Evolutionary conservation across 2,797 vertebrate genomes (phyloP).

Genomic region (Sebastes steindachneri): DNA sequence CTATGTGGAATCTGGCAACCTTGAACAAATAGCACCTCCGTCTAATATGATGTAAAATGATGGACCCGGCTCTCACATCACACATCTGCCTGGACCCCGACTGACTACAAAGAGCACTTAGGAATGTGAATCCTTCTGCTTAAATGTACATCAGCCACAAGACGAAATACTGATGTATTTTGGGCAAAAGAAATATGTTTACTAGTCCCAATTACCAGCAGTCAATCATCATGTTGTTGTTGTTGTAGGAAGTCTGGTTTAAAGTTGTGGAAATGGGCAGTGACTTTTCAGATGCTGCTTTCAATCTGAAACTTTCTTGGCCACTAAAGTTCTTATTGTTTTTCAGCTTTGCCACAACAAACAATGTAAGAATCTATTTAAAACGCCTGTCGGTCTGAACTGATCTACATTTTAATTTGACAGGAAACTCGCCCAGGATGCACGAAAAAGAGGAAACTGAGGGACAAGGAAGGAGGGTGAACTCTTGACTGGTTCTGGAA

Average conservation of each 20-base stretch:
- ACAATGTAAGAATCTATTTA: conserved; percentile 11
- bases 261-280: background rate
- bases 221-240: background rate
- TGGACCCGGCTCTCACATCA: background rate
- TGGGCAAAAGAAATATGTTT: background rate
- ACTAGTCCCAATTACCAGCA: background rate
- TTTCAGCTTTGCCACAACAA: conserved; percentile 1
- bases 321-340: background rate
- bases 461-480: conserved; percentile 8
- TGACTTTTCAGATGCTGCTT: conserved; percentile 14
- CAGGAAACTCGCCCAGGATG: conserved; percentile 38
- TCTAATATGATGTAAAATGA: background rate
- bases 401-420: conserved; percentile 51
- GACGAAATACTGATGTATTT: background rate
- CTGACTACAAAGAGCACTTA: background rate
- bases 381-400: conserved; percentile 9
- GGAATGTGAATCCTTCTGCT: background rate
- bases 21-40: background rate
- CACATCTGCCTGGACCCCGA: background rate
- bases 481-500: background rate
- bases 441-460: conserved; percentile 11
- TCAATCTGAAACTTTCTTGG: background rate
- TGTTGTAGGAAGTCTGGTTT: background rate
- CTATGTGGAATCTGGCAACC: background rate
- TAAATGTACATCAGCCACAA: background rate